phyloP scores from a whole-genome alignment of 2,113 vertebrate genomes.

The Caranx melampygus region DNA sequence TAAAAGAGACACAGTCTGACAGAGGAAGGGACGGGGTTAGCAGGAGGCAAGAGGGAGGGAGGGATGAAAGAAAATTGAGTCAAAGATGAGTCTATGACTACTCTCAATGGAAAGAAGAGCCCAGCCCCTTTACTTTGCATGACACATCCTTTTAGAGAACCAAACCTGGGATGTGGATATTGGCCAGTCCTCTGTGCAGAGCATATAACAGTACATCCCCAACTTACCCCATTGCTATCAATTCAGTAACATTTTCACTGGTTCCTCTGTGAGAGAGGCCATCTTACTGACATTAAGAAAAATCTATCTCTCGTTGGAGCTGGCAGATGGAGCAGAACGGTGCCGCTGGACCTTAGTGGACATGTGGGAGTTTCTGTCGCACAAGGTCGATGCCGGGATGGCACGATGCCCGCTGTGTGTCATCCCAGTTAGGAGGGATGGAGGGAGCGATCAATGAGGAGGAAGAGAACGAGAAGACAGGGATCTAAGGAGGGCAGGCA shows the following conservation, averaged over 20 bases:
- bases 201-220: slow-evolving; percentile 35
- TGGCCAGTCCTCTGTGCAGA: slow-evolving; percentile 24
- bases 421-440: slow-evolving; percentile 46
- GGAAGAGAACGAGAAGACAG: slow-evolving; percentile 43
- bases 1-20: slow-evolving; percentile 59
- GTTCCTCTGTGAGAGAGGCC: slow-evolving; percentile 49
- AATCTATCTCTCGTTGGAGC: slow-evolving; percentile 66
- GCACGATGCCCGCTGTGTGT: slow-evolving; percentile 61
- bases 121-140: slow-evolving; percentile 53
- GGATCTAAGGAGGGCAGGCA: slow-evolving; percentile 57
- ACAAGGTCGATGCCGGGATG: slow-evolving; percentile 67
- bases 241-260: slow-evolving; percentile 67
- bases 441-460: slow-evolving; percentile 70
- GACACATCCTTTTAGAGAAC: slow-evolving; percentile 45
- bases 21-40: slow-evolving; percentile 60
- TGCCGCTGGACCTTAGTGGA: slow-evolving; percentile 50
- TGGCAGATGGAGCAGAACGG: slow-evolving; percentile 41
- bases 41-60: slow-evolving; percentile 24
- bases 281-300: slow-evolving; percentile 76
- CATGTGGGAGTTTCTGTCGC: slow-evolving; percentile 70
- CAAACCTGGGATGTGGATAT: slow-evolving; percentile 23
- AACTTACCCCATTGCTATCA: slow-evolving; percentile 45
- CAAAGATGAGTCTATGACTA: slow-evolving; percentile 34
- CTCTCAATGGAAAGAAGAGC: slow-evolving; percentile 43
- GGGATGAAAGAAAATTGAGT: slow-evolving; percentile 26